Evolutionary conservation across 2,888 invertebrate species (phyloP), one percentile per base, ranked within the genome.

Genomic region (Melanophora roralis): DNA sequence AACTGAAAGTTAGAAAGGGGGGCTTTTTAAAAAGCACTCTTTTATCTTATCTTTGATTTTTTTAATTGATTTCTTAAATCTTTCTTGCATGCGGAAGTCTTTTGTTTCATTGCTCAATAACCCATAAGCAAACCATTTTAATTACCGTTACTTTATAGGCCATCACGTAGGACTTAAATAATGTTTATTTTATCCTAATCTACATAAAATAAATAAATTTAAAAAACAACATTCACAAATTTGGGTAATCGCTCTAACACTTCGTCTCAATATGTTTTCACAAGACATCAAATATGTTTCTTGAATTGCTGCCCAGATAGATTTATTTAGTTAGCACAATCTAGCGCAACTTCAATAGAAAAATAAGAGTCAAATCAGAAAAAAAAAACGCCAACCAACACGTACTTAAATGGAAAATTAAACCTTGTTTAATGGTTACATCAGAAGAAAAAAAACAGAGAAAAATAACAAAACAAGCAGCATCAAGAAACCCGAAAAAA

Each of bases 401-500:
- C 55, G 85, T 86, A 86, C 86, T 87, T 85, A 87, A 87, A 87
- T 87, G 88, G 88, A 87, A 88, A 87, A 87, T 87, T 88, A 87
- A 88, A 87, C 86, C 85, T 85, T 86, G 88, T 80, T 79, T 76
- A 76, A 80, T 80, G 76, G 80, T 87, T 87, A 87, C 88, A 87
- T 87, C 88, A 87, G 88, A 85, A 83, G 78, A 55, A 57, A 34
- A 43, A 45, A 19, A 62, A 60, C 60, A 62, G 7, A 38, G 4
- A 38, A 16, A 32, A 47, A 45, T 6, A 49, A 59, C 27, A 60
- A 38, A 43, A 21, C 57, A 57, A 51, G 14, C 72, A 53, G 23
- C 45, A 55, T 62, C 38, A 55, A 64, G 55, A 47, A 69, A 76
- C 49, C 69, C 62, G 45, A 55, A 11, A 21, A 32, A 14, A n/a